phyloP scores from a whole-genome alignment of 2,113 vertebrate genomes.

The Chloroceryle aenea region DNA sequence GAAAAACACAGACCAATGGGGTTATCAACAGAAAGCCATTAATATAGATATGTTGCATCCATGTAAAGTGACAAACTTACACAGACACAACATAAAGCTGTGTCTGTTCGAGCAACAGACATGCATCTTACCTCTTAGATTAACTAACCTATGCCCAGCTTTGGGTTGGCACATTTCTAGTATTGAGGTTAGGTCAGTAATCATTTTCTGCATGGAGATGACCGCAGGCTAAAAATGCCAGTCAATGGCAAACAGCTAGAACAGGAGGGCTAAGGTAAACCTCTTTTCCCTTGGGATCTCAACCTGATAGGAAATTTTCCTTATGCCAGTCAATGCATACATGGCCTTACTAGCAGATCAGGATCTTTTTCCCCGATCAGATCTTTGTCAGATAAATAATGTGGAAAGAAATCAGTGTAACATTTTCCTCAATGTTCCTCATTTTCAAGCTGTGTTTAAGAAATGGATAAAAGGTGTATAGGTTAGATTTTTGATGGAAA shows the following conservation, averaged over 20 bases:
- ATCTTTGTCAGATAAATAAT: neutral
- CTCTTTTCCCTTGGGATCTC: neutral
- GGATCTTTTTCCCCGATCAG: neutral
- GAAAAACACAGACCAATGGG: neutral
- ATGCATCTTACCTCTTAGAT: neutral
- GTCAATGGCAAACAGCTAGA: neutral
- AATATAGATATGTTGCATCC: neutral
- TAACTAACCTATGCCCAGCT: neutral
- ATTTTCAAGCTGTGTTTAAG: neutral
- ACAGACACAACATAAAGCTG: neutral
- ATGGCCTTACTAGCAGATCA: neutral
- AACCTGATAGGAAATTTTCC: neutral
- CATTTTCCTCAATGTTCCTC: neutral
- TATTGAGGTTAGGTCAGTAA: too few species aligned
- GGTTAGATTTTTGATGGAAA: neutral
- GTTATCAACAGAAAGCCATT: neutral
- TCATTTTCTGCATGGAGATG: neutral
- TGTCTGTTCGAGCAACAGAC: neutral
- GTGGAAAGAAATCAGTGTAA: neutral
- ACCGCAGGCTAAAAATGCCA: neutral
- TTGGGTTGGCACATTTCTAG: neutral
- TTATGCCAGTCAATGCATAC: neutral
- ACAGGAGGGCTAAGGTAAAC: neutral
- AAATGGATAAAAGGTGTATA: neutral
- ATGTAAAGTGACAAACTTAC: neutral